Evolutionary conservation across 2,113 vertebrate genomes (phyloP).

Genomic region (Pseudopipra pipra): DNA sequence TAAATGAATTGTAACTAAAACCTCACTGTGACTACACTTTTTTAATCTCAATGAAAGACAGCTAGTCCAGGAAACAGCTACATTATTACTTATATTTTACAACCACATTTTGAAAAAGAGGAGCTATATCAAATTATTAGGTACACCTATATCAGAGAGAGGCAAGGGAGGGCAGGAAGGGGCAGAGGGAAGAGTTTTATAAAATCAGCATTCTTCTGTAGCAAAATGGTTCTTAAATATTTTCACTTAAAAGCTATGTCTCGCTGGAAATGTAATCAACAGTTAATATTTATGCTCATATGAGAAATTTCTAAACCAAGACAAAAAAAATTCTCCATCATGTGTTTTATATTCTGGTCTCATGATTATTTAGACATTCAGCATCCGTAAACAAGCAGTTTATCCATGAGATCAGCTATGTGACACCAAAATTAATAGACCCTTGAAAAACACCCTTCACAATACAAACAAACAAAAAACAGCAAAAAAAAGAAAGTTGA

Average conservation of each 20-base stretch:
- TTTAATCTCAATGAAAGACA: neutral
- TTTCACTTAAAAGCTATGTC: neutral
- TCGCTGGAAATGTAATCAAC: neutral
- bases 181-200: neutral
- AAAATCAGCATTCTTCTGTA: neutral
- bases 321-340: neutral
- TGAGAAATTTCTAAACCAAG: neutral
- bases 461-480: neutral
- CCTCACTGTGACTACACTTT: neutral
- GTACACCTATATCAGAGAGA: neutral
- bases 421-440: conserved; percentile 45
- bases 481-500: neutral
- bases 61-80: neutral
- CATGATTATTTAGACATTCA: conserved; percentile 59
- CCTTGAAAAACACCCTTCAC: neutral
- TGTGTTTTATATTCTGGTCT: neutral
- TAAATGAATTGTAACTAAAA: neutral
- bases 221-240: neutral
- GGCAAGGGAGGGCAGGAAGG: neutral
- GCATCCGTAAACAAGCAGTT: conserved; percentile 45
- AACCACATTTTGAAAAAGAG: neutral
- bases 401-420: conserved; percentile 47
- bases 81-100: neutral
- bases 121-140: neutral
- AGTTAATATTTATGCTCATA: neutral